Evolutionary conservation across 2,113 vertebrate genomes (phyloP).

Genomic region (Pimephales promelas): DNA sequence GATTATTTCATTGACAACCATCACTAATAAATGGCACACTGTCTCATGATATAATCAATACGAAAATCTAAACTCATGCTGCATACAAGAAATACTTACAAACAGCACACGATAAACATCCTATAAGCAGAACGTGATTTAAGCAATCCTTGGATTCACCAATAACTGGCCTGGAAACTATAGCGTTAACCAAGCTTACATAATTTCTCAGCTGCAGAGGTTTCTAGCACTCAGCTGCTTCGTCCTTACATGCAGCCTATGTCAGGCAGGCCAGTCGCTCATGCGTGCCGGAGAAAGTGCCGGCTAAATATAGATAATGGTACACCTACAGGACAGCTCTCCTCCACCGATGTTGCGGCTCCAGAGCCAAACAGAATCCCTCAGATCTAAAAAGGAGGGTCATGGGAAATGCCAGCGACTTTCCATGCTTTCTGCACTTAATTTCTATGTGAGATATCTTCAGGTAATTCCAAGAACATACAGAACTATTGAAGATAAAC

Average conservation of each 20-base stretch:
- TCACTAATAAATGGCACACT: not conserved
- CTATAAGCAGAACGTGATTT: not conserved
- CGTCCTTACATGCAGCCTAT: constrained; percentile 30
- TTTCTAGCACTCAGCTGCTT: constrained; percentile 34
- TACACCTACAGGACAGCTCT: constrained; percentile 26
- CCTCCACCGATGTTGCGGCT: not conserved
- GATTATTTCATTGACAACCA: not conserved
- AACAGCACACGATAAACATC: not conserved
- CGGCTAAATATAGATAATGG: constrained; percentile 40
- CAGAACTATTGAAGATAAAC: not conserved
- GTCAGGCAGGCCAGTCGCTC: constrained; percentile 29
- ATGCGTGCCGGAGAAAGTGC: constrained; percentile 29
- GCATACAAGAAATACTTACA: not conserved
- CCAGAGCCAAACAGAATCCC: not conserved
- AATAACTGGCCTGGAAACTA: not conserved
- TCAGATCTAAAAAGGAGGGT: not conserved
- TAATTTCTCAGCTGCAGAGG: constrained; percentile 48
- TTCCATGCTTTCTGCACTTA: not conserved
- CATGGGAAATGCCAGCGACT: not conserved
- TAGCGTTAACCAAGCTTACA: constrained; percentile 50
- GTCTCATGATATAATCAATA: not conserved
- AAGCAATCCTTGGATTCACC: not conserved
- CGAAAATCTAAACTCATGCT: not conserved
- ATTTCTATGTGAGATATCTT: not conserved
- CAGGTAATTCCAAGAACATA: not conserved